Evolutionary conservation across 1,140 invertebrate species (phyloP).

Genomic region (Arctopsyche grandis): DNA sequence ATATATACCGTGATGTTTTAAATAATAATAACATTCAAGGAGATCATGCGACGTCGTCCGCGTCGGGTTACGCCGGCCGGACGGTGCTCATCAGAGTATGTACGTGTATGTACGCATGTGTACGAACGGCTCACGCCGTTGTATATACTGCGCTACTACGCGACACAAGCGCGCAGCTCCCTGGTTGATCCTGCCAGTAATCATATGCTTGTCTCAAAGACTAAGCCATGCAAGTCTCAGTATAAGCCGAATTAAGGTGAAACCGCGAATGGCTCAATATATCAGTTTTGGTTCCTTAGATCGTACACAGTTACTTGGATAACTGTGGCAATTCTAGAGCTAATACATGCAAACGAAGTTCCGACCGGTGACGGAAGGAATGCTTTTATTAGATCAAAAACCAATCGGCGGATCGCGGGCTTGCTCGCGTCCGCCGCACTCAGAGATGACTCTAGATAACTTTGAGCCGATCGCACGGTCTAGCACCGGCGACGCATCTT

Average conservation of each 20-base stretch:
- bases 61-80: too few species aligned
- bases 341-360: conserved; percentile 81
- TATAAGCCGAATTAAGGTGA: conserved; percentile 75
- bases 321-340: conserved; percentile 90
- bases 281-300: conserved; percentile 81
- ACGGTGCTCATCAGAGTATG: too few species aligned
- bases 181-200: conserved; percentile 80
- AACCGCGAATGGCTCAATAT: conserved; percentile 85
- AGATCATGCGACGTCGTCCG: too few species aligned
- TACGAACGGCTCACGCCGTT: too few species aligned
- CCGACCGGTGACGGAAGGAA: conserved; percentile 71
- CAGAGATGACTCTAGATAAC: conserved; percentile 84
- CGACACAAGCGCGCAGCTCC: too few species aligned
- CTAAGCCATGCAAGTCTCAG: conserved; percentile 84
- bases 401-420: too few species aligned
- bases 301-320: conserved; percentile 82
- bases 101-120: too few species aligned
- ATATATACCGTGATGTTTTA: too few species aligned
- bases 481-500: conserved; percentile 79
- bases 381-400: too few species aligned
- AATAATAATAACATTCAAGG: too few species aligned
- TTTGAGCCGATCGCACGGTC: conserved; percentile 78
- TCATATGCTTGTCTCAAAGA: conserved; percentile 83
- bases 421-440: too few species aligned
- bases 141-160: too few species aligned